Evolutionary conservation across 2,113 vertebrate species (phyloP).

Genomic region (Puma concolor): DNA sequence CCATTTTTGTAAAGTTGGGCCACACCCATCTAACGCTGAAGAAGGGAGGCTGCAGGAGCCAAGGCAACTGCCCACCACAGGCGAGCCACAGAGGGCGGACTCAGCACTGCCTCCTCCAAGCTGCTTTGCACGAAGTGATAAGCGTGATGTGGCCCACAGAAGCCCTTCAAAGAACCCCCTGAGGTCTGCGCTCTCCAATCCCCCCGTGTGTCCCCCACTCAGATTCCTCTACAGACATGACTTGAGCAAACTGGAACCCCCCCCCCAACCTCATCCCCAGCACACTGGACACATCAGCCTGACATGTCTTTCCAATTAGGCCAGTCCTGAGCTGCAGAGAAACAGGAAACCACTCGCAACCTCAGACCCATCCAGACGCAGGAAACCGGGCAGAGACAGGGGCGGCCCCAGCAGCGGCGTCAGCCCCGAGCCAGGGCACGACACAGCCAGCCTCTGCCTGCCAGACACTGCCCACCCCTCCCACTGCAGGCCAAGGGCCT

Average conservation of each 20-base stretch:
- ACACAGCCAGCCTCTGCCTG: slow-evolving; percentile 51
- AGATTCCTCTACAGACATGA: background rate
- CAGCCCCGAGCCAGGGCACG: slow-evolving; percentile 73
- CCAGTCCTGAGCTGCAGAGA: slow-evolving; percentile 82
- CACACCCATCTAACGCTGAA: accelerated
- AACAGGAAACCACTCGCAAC: slow-evolving; percentile 88
- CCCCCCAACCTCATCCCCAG: slow-evolving; percentile 32
- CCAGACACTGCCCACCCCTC: background rate
- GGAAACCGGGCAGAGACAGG: slow-evolving; percentile 88
- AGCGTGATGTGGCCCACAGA: background rate
- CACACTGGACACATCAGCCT: slow-evolving; percentile 84
- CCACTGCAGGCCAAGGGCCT: background rate
- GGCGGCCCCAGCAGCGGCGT: slow-evolving; percentile 77
- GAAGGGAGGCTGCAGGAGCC: background rate
- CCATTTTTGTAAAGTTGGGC: accelerated
- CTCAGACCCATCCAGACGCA: slow-evolving; percentile 89
- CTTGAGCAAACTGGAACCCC: slow-evolving; percentile 65
- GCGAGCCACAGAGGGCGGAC: background rate
- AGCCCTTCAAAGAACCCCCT: accelerated
- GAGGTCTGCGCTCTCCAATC: background rate
- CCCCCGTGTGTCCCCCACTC: background rate
- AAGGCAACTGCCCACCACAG: background rate
- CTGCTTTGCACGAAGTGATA: background rate
- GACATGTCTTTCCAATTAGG: slow-evolving; percentile 90
- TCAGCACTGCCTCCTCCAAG: background rate